Evolutionary conservation across 2,113 vertebrate species (phyloP).

Genomic region (Laticauda laticaudata): DNA sequence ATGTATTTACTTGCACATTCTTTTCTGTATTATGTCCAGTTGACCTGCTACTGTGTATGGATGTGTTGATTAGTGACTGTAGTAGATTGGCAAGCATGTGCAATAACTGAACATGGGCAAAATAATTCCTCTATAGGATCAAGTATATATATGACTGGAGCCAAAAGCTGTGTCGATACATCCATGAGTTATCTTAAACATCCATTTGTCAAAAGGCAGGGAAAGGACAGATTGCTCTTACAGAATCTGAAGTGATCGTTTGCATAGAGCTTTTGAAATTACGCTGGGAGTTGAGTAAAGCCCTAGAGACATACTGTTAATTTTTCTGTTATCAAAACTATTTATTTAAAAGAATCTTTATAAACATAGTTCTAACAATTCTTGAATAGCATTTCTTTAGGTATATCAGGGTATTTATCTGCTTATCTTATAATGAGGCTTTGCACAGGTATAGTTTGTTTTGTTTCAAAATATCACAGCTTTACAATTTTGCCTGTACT

Average conservation of each 20-base stretch:
- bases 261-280: not conserved
- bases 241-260: not conserved
- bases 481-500: not conserved
- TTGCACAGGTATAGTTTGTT: not conserved
- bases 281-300: not conserved
- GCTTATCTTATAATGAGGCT: not conserved
- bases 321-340: too few species aligned
- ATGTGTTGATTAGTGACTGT: not conserved
- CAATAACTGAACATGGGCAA: not conserved
- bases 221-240: not conserved
- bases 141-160: not conserved
- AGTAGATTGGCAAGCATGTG: not conserved
- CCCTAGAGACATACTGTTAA: not conserved
- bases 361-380: not conserved
- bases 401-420: not conserved
- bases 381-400: not conserved
- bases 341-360: not conserved
- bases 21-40: not conserved
- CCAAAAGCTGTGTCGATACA: not conserved
- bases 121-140: not conserved
- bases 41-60: not conserved
- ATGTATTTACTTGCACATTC: not conserved
- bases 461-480: not conserved
- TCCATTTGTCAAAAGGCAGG: not conserved
- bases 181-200: not conserved